Conservation (phyloP, 2,797 vertebrate species). For the Sebastes cheni region DNA sequence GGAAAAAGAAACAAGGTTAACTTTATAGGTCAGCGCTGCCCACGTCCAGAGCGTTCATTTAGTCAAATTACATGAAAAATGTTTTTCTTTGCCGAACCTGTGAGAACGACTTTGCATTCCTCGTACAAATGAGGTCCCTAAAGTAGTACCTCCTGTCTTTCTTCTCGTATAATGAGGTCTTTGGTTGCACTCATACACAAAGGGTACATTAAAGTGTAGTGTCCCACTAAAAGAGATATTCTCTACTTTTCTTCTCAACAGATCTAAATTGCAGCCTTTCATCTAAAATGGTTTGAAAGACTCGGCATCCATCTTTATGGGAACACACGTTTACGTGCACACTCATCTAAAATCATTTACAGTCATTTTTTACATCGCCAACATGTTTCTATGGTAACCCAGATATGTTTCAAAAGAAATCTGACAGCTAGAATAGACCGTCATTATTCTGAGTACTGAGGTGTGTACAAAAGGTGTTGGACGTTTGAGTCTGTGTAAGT, state of each 20-base stretch:
- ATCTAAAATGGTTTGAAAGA: not conserved
- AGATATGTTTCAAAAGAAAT: not conserved
- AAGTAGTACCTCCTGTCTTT: not conserved
- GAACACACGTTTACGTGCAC: not conserved
- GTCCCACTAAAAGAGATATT: not conserved
- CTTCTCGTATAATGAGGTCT: constrained; percentile 5
- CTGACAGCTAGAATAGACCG: not conserved
- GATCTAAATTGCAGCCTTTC: not conserved
- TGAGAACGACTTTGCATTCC: not conserved
- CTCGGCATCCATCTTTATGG: not conserved
- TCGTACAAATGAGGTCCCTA: constrained; percentile 17
- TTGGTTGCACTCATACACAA: not conserved
- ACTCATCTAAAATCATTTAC: not conserved
- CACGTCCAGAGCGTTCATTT: constrained; percentile 21
- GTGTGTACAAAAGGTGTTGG: not conserved
- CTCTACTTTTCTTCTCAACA: not conserved
- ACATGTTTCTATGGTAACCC: not conserved
- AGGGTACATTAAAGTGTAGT: not conserved
- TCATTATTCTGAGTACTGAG: not conserved
- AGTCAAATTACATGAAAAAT: constrained; percentile 17
- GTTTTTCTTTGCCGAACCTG: not conserved
- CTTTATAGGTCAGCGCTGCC: constrained; percentile 48
- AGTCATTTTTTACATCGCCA: not conserved
- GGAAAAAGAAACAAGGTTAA: constrained; percentile 58
- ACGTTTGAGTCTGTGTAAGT: not conserved